These are phyloP conservation scores for Seladonia tumulorum DNA, from an alignment of 2,888 invertebrate species.

Conservation along the genomic window DNA sequence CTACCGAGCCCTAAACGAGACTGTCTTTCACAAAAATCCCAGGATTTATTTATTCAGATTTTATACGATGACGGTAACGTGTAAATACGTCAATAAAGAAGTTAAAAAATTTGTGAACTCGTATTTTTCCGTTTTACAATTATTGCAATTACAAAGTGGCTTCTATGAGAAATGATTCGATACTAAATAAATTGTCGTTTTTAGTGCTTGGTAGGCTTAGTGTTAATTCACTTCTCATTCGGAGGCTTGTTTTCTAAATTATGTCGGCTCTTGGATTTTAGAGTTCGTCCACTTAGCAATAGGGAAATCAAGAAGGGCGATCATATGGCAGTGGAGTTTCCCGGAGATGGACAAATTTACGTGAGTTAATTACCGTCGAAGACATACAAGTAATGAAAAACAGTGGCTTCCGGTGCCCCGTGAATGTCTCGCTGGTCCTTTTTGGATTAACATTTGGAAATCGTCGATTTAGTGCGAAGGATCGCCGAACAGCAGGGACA, in stretches of 20 bases:
- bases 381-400: background rate
- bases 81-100: background rate
- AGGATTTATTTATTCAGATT: background rate
- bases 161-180: no score
- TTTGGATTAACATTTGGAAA: background rate
- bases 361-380: constrained; percentile 82
- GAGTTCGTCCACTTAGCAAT: constrained; percentile 92
- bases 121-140: no score
- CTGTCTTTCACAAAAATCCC: no score
- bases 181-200: no score
- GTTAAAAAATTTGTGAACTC: no score
- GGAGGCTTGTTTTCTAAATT: background rate
- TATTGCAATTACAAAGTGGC: no score
- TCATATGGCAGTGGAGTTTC: constrained; percentile 91
- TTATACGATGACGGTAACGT: no score
- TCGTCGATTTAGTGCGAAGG: constrained; percentile 71
- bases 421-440: background rate
- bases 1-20: background rate
- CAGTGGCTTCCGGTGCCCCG: background rate
- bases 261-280: constrained; percentile 80
- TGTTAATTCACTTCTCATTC: background rate
- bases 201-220: background rate
- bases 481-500: constrained; percentile 84
- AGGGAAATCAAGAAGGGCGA: constrained; percentile 90
- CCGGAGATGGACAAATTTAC: constrained; percentile 94